phyloP scores from a whole-genome alignment of 35 echinoderm and acorn worm genomes.

The Apostichopus japonicus region DNA sequence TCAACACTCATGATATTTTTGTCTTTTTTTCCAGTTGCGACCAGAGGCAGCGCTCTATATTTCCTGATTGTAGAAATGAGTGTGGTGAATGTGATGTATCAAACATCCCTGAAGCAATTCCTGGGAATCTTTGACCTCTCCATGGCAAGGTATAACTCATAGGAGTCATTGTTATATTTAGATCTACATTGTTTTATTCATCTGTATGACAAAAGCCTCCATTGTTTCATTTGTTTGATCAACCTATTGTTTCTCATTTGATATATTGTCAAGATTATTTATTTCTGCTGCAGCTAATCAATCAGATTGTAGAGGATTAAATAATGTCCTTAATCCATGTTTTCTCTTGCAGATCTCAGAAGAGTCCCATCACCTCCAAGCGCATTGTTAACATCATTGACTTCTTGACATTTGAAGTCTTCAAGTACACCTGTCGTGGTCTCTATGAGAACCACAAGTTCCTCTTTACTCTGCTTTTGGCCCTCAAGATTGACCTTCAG shows the following conservation, averaged over 20 bases:
- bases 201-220: too few relatives aligned
- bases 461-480: conserved; percentile 77
- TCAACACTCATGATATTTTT: too few relatives aligned
- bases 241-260: too few relatives aligned
- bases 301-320: too few relatives aligned
- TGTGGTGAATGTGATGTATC: conserved; percentile 99
- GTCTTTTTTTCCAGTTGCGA: conserved; percentile 70
- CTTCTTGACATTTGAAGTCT: conserved; percentile 79
- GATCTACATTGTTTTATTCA: too few relatives aligned
- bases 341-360: conserved; percentile 66
- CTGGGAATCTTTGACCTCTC: conserved; percentile 94
- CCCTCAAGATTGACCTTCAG: conserved; percentile 93
- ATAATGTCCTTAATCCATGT: too few relatives aligned
- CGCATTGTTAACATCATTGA: conserved; percentile 88
- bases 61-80: conserved; percentile 99
- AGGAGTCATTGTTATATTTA: not conserved
- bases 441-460: conserved; percentile 88
- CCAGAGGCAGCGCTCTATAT: conserved; percentile 91
- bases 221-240: too few relatives aligned
- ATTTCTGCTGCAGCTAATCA: too few relatives aligned
- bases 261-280: too few relatives aligned
- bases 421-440: conserved; percentile 75
- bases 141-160: conserved; percentile 78
- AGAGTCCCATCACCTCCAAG: conserved; percentile 89
- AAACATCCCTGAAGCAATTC: conserved; percentile 98